Conservation (phyloP, 2,113 vertebrate genomes). For the Platichthys stellatus region DNA sequence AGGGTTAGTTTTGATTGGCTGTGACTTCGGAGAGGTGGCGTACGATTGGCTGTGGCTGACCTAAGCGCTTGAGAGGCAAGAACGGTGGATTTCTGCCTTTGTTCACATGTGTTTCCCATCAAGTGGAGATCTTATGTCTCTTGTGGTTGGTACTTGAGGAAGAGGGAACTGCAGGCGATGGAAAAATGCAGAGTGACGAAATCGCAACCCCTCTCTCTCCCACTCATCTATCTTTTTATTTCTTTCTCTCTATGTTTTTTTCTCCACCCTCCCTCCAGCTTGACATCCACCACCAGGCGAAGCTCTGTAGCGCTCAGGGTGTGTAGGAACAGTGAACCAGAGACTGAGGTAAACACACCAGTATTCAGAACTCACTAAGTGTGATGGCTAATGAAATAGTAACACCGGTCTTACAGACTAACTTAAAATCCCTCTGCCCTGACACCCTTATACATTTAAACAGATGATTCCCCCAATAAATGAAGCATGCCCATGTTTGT, state of each 20-base stretch:
- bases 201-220: slow-evolving; percentile 36
- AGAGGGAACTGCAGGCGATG: slow-evolving; percentile 48
- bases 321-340: slow-evolving; percentile 85
- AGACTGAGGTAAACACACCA: slow-evolving; percentile 86
- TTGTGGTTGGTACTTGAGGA: slow-evolving; percentile 48
- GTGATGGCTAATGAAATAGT: slow-evolving; percentile 25
- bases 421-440: not conserved
- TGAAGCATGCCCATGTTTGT: not conserved
- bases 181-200: slow-evolving; percentile 26
- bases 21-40: slow-evolving; percentile 20
- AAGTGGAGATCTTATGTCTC: slow-evolving; percentile 66
- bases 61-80: slow-evolving; percentile 25
- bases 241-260: slow-evolving; percentile 17
- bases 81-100: slow-evolving; percentile 25
- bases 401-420: not conserved
- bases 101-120: slow-evolving; percentile 76
- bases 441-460: not conserved
- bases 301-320: slow-evolving; percentile 91
- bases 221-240: slow-evolving; percentile 25
- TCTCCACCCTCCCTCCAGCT: slow-evolving; percentile 73
- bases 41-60: slow-evolving; percentile 47
- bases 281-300: slow-evolving; percentile 94
- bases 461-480: not conserved
- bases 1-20: slow-evolving; percentile 53
- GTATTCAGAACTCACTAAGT: slow-evolving; percentile 21